Base-by-base conservation (phyloP, 2,888 invertebrate species). In the Vanessa cardui region DNA sequence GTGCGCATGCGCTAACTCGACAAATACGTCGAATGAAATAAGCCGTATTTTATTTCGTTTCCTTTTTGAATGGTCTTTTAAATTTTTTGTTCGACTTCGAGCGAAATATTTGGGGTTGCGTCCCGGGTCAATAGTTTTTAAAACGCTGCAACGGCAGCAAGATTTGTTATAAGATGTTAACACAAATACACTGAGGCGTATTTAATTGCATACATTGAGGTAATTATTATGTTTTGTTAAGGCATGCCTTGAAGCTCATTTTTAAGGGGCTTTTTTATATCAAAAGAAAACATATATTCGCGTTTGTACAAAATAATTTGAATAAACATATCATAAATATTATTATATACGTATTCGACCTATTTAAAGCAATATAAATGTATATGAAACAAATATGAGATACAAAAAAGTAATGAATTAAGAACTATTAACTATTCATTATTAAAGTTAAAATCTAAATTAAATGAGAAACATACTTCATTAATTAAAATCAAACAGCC, bases 1-100 rank as follows among this genome's bases (percentile, higher is more conserved):
- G 89, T 87, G 90, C 84, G 90, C 85, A 79, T 85, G 89, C 89
- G 92, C 90, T 91, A 91, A 91, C 91, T 92, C 91, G 92, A 90
- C 91, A 90, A 92, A 91, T 88, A 89, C 90, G 85, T 89, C 86
- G 83, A 88, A 92, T 86, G 88, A 88, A 91, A 92, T 91, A 89
- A 89, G 89, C 89, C 85, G 87, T 89, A 89, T 91, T 89, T 88
- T 87, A 85, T 89, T 90, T 85, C 90, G 80, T 83, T 87, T 83
- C 82, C 78, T 83, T 85, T 87, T 85, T 85, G 83, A 83, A 85
- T 84, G 76, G 79, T 78, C 82, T 80, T 85, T 85, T 81, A 78
- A 85, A 81, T 82, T 84, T 86, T 85, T 78, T 74, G 71, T 70
- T 52, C 21, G 58, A 69, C 68, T 66, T 69, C 59, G 72, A 70